These are phyloP conservation scores for Heliconius hortense DNA, from an alignment of 2,888 invertebrate species.

Conservation along the genomic window DNA sequence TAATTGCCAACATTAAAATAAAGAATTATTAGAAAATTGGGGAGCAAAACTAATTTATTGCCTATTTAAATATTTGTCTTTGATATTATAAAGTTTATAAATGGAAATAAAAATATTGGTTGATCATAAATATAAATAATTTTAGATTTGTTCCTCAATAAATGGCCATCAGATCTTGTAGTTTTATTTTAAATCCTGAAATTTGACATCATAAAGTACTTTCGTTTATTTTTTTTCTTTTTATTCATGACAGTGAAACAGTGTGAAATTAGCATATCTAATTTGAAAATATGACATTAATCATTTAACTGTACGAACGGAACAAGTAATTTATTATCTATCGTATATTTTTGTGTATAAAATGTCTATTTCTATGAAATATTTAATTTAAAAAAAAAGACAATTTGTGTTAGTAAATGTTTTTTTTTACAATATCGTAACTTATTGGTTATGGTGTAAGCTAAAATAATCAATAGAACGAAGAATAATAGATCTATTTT, in stretches of 20 bases:
- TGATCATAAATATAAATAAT: conserved; percentile 49
- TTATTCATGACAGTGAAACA: not conserved
- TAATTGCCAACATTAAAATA: conserved; percentile 60
- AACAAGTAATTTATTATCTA: too few relatives aligned
- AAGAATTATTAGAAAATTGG: conserved; percentile 61
- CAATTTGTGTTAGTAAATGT: too few relatives aligned
- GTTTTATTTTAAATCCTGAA: conserved; percentile 39
- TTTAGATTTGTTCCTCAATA: conserved; percentile 77
- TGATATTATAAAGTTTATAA: conserved; percentile 55
- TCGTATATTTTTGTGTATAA: too few relatives aligned
- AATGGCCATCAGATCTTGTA: conserved; percentile 52
- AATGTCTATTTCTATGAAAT: too few relatives aligned
- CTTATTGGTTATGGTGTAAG: too few relatives aligned
- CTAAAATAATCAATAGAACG: too few relatives aligned
- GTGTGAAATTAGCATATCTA: not conserved
- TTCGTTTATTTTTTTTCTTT: too few relatives aligned
- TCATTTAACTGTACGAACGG: too few relatives aligned
- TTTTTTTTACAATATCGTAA: too few relatives aligned
- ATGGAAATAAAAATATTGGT: conserved; percentile 51
- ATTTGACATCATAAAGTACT: not conserved
- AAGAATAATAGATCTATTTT: too few relatives aligned
- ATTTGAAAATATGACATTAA: too few relatives aligned
- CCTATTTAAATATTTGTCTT: conserved; percentile 46
- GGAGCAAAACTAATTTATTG: conserved; percentile 72
- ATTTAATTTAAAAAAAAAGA: too few relatives aligned